A percentile compares a stretch with the other conserved stretches of the same genome.
phyloP scores from a whole-genome alignment of 1,140 invertebrate genomes.

The Heliconius hermathena region DNA sequence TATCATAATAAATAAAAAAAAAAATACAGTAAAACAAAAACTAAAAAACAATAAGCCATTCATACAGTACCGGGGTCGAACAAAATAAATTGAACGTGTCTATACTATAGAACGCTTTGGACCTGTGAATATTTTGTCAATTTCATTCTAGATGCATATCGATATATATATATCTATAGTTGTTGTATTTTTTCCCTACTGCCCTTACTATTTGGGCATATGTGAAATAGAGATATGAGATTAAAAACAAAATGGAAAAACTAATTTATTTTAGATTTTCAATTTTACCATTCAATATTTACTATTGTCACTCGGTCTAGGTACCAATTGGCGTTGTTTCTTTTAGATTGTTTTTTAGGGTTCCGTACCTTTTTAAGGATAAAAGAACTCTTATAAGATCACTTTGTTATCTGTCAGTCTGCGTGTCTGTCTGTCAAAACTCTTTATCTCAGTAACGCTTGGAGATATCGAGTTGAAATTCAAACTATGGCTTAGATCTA shows the following conservation, averaged over 20 bases:
- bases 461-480: no score
- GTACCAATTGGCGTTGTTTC: background rate
- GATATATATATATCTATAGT: slow-evolving; percentile 32
- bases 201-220: slow-evolving; percentile 18
- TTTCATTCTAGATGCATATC: slow-evolving; percentile 14
- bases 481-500: no score
- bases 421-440: no score
- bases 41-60: background rate
- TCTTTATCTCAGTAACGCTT: no score
- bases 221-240: slow-evolving; percentile 36
- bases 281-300: slow-evolving; percentile 28
- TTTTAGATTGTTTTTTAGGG: background rate
- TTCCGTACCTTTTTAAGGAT: no score
- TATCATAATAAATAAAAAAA: background rate
- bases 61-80: background rate
- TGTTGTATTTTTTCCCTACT: slow-evolving; percentile 9
- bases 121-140: background rate
- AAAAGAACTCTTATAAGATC: no score
- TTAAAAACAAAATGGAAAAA: slow-evolving; percentile 35
- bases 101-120: background rate
- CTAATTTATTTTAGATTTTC: slow-evolving; percentile 24
- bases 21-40: background rate
- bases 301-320: background rate
- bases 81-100: slow-evolving; percentile 11
- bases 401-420: no score